A percentile compares a stretch with the other conserved stretches of the same genome.
These are phyloP conservation scores for Agrypnia vestita DNA, from an alignment of 1,140 invertebrate species.

Conservation along the genomic window DNA sequence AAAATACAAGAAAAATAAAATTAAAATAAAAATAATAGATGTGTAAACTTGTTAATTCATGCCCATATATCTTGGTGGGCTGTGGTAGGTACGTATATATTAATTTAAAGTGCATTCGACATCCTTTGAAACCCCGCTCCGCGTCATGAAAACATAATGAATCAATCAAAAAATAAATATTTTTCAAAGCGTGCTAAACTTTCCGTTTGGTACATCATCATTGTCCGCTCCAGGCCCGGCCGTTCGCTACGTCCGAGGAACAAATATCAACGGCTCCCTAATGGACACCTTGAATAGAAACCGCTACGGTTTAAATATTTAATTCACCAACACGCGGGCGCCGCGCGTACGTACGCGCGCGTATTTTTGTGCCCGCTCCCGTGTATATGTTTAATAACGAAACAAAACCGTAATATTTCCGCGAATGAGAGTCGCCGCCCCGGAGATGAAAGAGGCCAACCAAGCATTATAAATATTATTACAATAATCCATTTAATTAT, in stretches of 20 bases:
- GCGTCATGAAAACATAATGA: too few relatives aligned
- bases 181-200: too few relatives aligned
- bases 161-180: too few relatives aligned
- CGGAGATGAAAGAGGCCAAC: slow-evolving; percentile 52
- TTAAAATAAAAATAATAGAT: too few relatives aligned
- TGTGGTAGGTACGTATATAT: too few relatives aligned
- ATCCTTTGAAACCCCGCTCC: too few relatives aligned
- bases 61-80: too few relatives aligned
- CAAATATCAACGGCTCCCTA: slow-evolving; percentile 6
- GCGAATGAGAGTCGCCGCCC: slow-evolving; percentile 43
- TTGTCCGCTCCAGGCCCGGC: too few relatives aligned
- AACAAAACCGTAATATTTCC: slow-evolving; percentile 50
- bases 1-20: too few relatives aligned
- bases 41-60: too few relatives aligned
- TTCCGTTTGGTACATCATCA: too few relatives aligned
- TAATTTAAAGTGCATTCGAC: too few relatives aligned
- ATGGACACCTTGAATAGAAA: slow-evolving; percentile 15
- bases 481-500: slow-evolving; percentile 60
- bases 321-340: slow-evolving; percentile 9
- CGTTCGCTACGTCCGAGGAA: not conserved
- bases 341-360: not conserved
- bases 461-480: slow-evolving; percentile 58
- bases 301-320: slow-evolving; percentile 32
- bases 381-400: slow-evolving; percentile 43
- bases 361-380: not conserved